A percentile compares a stretch with the other conserved stretches of the same genome.
Evolutionary conservation across 1,140 invertebrate genomes (phyloP).

Genomic region (Euwallacea fornicatus): DNA sequence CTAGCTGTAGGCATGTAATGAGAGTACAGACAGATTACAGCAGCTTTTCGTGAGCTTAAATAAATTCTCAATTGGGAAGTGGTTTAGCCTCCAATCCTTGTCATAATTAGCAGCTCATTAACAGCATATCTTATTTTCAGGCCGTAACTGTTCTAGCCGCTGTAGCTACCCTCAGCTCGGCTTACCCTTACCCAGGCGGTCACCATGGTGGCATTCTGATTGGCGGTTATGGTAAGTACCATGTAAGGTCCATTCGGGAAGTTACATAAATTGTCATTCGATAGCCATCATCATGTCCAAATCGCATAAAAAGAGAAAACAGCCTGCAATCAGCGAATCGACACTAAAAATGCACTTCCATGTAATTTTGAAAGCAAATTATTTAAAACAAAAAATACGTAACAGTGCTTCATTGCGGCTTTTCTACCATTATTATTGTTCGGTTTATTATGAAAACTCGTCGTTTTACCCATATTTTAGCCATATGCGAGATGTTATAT

Average conservation of each 20-base stretch:
- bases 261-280: neutral
- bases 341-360: conserved; percentile 7
- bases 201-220: conserved; percentile 10
- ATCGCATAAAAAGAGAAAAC: conserved; percentile 18
- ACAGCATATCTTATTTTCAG: conserved; percentile 9
- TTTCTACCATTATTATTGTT: conserved; percentile 15
- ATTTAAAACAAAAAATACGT: conserved; percentile 9
- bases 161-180: conserved; percentile 34
- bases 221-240: conserved; percentile 28
- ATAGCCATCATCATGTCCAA: neutral
- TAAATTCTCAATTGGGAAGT: too few species aligned
- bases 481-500: neutral
- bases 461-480: conserved; percentile 5
- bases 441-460: conserved; percentile 24
- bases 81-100: neutral
- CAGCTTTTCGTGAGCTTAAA: too few species aligned
- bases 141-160: conserved; percentile 35
- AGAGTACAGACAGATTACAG: too few species aligned
- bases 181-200: conserved; percentile 21
- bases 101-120: neutral
- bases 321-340: conserved; percentile 9
- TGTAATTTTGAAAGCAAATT: conserved; percentile 19
- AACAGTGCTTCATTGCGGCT: conserved; percentile 5
- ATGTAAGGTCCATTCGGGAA: neutral
- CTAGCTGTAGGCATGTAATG: too few species aligned